Percentiles rank a stretch among this genome's conserved stretches.
phyloP scores from a whole-genome alignment of 2,113 vertebrate genomes.

The Leucopternis melanops region DNA sequence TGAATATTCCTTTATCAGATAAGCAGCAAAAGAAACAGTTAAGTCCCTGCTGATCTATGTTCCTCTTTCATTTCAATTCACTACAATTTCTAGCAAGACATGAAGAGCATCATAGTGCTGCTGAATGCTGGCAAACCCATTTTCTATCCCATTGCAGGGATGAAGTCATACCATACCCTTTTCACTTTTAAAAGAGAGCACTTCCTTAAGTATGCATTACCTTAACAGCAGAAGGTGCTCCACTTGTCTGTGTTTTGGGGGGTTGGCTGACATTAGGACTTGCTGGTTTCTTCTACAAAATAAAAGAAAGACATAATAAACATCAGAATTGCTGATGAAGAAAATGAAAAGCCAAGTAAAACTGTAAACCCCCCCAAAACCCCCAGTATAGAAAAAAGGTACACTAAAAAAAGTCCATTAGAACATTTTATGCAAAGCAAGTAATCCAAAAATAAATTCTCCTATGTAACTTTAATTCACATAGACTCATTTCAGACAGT shows the following conservation, averaged over 20 bases:
- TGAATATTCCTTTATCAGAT: no score
- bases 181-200: neutral
- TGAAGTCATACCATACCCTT: neutral
- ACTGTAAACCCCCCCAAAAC: neutral
- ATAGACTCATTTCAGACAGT: neutral
- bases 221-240: neutral
- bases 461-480: neutral
- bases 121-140: rapidly evolving
- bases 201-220: neutral
- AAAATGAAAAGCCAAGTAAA: neutral
- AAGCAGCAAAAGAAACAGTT: no score
- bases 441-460: neutral
- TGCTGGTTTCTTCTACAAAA: neutral
- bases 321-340: neutral
- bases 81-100: neutral
- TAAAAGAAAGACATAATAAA: neutral
- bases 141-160: neutral
- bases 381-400: neutral
- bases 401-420: neutral
- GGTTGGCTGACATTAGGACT: neutral
- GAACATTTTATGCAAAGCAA: neutral
- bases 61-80: neutral
- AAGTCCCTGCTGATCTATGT: neutral
- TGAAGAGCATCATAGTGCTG: neutral
- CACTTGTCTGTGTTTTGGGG: neutral